Evolutionary conservation across 2,797 vertebrate species (phyloP), one percentile per base, ranked within the genome.

Genomic region (Sebastes steindachneri): DNA sequence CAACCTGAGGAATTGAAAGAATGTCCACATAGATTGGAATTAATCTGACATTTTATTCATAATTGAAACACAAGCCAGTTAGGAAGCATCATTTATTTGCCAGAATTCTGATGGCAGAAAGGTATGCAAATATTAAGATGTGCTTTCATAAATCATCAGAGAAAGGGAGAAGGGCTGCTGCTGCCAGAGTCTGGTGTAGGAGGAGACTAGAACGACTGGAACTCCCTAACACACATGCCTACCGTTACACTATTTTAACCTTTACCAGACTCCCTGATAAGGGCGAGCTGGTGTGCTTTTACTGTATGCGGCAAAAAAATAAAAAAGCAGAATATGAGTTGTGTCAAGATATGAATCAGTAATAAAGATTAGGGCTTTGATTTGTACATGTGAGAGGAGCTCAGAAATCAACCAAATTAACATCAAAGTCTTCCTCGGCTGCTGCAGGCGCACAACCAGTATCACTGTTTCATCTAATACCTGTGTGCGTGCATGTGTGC

Each of bases 331-430:
- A 31, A 72, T 37, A 58, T 17, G 28, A 74, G 65, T 55, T 53
- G 29, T 35, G 53, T 3, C 19, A 23, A 78, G 75, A 84, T 83
- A 71, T 85, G 68, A 82, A 86, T 87, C 75, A 83, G 57, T 79
- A 48, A 87, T 83, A 75, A 69, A 79, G 71, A 76, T 77, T 31
- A 28, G 19, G 23, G 31, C 79, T 89, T 87, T 87, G 86, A 85
- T 85, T 82, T 79, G 65, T 77, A 23, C 60, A 69, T 77, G 69
- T 64, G 62, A 78, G 72, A 60, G 55, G 19, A 82, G 65, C 33
- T 73, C 68, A 69, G 66, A 75, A 86, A 70, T 75, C 86, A 88
- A 69, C 67, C 75, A 82, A 88, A 92, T 90, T 89, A 88, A 83
- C 82, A 79, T 84, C 67, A 73, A 85, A 82, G 86, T 79, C 58